phyloP scores from a whole-genome alignment of 2,113 vertebrate species.

The Mesitornis unicolor region DNA sequence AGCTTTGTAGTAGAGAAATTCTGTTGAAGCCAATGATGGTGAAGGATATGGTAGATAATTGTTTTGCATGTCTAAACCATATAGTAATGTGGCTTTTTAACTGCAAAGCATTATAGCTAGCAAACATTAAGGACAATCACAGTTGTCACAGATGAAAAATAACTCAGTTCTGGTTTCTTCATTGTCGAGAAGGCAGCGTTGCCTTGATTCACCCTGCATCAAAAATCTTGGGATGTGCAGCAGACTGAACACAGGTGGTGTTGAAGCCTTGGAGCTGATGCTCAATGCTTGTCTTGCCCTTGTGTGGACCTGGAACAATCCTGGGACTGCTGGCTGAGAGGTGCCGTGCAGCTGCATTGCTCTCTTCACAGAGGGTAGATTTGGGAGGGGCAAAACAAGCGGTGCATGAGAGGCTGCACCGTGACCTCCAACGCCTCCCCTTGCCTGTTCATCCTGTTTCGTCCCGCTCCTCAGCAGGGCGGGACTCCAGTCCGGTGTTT shows the following conservation, averaged over 20 bases:
- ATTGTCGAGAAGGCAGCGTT: fast-evolving
- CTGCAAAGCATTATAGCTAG: fast-evolving
- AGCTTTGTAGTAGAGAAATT: neutral
- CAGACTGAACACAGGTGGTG: too few species aligned
- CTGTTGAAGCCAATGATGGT: neutral
- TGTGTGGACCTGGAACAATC: fast-evolving
- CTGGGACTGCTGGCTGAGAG: too few species aligned
- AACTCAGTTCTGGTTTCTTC: fast-evolving
- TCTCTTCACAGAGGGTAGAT: fast-evolving
- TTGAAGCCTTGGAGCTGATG: fast-evolving
- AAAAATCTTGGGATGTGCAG: fast-evolving
- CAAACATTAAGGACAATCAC: neutral
- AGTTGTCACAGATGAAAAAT: neutral
- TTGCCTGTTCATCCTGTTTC: neutral
- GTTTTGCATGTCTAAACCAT: neutral
- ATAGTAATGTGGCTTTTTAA: neutral
- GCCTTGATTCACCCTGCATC: neutral
- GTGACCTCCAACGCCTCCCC: neutral
- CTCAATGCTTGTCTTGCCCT: fast-evolving
- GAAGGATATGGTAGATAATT: neutral
- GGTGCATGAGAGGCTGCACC: fast-evolving
- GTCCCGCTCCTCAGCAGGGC: conserved; percentile 13
- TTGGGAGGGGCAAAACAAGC: neutral
- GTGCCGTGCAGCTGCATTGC: fast-evolving
- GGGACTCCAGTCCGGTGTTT: conserved; percentile 50